Conservation (phyloP, 2,797 vertebrate species). For the Hippopotamyrus pictus region DNA sequence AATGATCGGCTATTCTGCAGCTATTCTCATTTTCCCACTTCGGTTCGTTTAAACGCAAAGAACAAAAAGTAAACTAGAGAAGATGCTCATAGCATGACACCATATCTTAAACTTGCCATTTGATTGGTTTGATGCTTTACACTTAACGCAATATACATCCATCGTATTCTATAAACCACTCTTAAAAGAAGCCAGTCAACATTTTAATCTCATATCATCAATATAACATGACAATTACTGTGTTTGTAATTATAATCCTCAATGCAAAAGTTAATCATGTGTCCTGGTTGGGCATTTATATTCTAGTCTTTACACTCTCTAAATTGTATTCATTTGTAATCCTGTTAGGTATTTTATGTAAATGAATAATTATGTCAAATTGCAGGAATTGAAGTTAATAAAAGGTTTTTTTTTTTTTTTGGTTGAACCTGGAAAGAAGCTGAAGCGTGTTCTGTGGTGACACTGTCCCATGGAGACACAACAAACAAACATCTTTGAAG, state of each 20-base stretch:
- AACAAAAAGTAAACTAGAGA: constrained; percentile 30
- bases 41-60: constrained; percentile 5
- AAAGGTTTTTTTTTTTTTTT: background rate
- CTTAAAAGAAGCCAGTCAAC: background rate
- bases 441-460: background rate
- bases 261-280: constrained; percentile 17
- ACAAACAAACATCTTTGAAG: background rate
- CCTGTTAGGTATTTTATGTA: background rate
- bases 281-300: background rate
- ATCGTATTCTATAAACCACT: constrained; percentile 5
- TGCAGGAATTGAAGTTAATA: background rate
- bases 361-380: background rate
- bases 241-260: constrained; percentile 17
- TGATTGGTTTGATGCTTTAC: constrained; percentile 14
- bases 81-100: constrained; percentile 5
- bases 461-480: background rate
- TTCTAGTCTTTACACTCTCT: background rate
- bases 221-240: constrained; percentile 18
- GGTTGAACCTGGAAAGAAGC: background rate
- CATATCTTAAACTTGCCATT: constrained; percentile 1
- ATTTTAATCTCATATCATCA: constrained; percentile 17
- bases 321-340: background rate
- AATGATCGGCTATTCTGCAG: constrained; percentile 10
- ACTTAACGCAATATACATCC: background rate
- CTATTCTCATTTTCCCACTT: constrained; percentile 3